Percentiles rank a stretch among this genome's conserved stretches.
These are phyloP conservation scores for Oreonectes daqikongensis DNA, from an alignment of 2,797 vertebrate species.

Conservation along the genomic window DNA sequence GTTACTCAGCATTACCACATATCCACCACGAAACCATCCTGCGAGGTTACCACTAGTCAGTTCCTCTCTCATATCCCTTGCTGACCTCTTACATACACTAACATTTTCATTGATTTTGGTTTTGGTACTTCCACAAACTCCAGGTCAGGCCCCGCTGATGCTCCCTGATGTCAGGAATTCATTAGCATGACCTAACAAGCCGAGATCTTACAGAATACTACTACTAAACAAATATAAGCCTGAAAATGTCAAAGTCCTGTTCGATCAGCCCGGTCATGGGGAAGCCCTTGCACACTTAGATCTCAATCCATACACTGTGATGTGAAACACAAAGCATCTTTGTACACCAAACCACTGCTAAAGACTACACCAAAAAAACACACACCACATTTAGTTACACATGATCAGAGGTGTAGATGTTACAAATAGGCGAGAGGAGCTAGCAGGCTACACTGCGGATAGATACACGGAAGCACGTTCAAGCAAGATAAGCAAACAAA, in stretches of 20 bases:
- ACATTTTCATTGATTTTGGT: neutral
- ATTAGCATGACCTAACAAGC: slow-evolving; percentile 37
- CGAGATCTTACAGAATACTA: slow-evolving; percentile 38
- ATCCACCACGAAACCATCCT: slow-evolving; percentile 16
- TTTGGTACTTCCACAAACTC: neutral
- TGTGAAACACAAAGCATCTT: neutral
- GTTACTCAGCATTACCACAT: neutral
- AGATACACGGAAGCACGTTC: neutral
- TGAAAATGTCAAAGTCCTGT: slow-evolving; percentile 59
- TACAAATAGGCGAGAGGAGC: neutral
- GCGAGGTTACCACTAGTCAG: neutral
- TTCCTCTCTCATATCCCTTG: neutral
- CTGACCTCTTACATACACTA: neutral
- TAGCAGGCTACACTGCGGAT: neutral
- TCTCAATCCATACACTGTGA: neutral
- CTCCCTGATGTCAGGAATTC: neutral
- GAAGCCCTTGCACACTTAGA: neutral
- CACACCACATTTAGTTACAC: neutral
- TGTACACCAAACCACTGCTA: neutral
- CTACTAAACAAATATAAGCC: slow-evolving; percentile 56
- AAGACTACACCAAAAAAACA: neutral
- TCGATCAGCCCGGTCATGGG: slow-evolving; percentile 40
- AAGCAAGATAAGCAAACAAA: neutral
- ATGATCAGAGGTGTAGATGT: neutral
- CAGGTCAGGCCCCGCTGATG: neutral